Percentiles rank a stretch among this genome's conserved stretches.
phyloP scores from a whole-genome alignment of 2,797 vertebrate genomes.

The Enteromius paludinosus region DNA sequence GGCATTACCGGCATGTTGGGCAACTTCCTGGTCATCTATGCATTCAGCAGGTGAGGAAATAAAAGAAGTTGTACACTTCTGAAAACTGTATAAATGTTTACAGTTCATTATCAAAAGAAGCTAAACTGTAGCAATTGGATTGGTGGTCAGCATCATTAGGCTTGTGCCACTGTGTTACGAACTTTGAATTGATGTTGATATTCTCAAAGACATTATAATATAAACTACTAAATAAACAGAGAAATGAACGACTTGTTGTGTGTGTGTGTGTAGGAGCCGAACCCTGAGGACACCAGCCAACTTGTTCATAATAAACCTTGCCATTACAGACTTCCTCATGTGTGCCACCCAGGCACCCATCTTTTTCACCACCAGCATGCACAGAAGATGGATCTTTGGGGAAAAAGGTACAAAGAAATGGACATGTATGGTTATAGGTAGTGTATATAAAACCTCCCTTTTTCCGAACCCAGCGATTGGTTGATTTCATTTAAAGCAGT shows the following conservation, averaged over 20 bases:
- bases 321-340: conserved; percentile 93
- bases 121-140: not conserved
- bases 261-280: conserved; percentile 79
- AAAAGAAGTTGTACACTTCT: not conserved
- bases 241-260: not conserved
- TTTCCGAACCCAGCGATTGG: too few species aligned
- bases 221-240: not conserved
- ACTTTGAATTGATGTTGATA: not conserved
- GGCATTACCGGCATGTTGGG: conserved; percentile 91
- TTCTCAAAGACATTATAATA: not conserved
- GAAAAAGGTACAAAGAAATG: conserved; percentile 81
- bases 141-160: not conserved
- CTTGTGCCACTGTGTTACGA: not conserved
- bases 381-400: conserved; percentile 94
- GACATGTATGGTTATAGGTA: not conserved
- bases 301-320: conserved; percentile 91
- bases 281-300: conserved; percentile 89
- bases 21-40: conserved; percentile 92
- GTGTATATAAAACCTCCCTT: too few species aligned
- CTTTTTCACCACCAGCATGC: conserved; percentile 91
- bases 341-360: conserved; percentile 89
- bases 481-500: too few species aligned
- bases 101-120: not conserved
- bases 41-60: conserved; percentile 88
- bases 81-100: not conserved